Conservation (phyloP, 1,140 invertebrate genomes). For the Pemphigus obesinymphae region DNA sequence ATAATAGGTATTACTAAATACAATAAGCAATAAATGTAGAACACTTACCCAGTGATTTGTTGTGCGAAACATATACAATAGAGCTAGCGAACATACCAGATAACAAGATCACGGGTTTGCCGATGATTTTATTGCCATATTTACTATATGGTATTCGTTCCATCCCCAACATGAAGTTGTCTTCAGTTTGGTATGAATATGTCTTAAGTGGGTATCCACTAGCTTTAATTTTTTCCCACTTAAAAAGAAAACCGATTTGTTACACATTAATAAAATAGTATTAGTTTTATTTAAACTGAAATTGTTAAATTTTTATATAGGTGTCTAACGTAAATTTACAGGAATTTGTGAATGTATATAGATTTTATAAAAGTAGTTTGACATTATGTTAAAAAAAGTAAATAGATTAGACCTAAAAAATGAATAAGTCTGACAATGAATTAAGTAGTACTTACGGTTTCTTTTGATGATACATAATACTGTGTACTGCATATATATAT, state of each 20-base stretch:
- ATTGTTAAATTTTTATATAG: neutral
- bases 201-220: neutral
- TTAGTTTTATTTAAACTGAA: no score
- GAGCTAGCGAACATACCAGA: constrained; percentile 73
- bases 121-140: constrained; percentile 40
- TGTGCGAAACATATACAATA: constrained; percentile 58
- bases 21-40: neutral
- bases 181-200: constrained; percentile 46
- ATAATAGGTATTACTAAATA: no score
- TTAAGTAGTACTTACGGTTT: constrained; percentile 3
- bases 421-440: neutral
- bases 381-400: neutral
- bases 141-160: constrained; percentile 54
- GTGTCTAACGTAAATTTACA: neutral
- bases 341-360: neutral
- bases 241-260: neutral
- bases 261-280: neutral
- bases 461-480: neutral
- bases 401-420: neutral
- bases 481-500: neutral
- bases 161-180: constrained; percentile 57
- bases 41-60: constrained; percentile 41
- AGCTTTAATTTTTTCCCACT: constrained; percentile 16
- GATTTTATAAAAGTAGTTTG: neutral
- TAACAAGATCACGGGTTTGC: constrained; percentile 61